Evolutionary conservation across 1,140 invertebrate species (phyloP), one percentile per base, ranked within the genome.

Genomic region (Apis florea): DNA sequence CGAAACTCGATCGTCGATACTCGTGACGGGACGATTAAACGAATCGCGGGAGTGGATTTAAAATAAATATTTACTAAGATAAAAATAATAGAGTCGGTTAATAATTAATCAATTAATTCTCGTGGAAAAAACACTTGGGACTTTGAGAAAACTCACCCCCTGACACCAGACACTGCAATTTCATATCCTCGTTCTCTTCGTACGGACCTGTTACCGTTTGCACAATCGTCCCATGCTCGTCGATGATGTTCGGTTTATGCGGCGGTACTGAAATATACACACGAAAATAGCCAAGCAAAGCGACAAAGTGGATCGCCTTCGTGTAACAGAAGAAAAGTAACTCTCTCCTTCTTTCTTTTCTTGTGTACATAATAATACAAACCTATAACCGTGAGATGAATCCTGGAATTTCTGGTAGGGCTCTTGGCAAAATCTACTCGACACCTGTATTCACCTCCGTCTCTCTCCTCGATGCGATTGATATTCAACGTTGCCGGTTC

Each of bases 311-410:
- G n/a, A n/a, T n/a, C n/a, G n/a, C n/a, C n/a, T n/a, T n/a, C n/a
- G n/a, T n/a, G n/a, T n/a, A n/a, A n/a, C n/a, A n/a, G n/a, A n/a
- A n/a, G n/a, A n/a, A n/a, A n/a, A n/a, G n/a, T n/a, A n/a, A n/a
- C n/a, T n/a, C n/a, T n/a, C n/a, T n/a, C n/a, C n/a, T n/a, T n/a
- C n/a, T n/a, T n/a, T n/a, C n/a, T n/a, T n/a, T n/a, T n/a, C n/a
- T n/a, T n/a, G n/a, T 40, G 4, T 40, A n/a, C n/a, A n/a, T n/a
- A 31, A 31, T 31, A 31, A 24, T 89, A 96, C 96, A 96, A 92
- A 98, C 97, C 96, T 87, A 98, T 96, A 88, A 98, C 96, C 85
- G 96, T 96, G 77, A 98, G 95, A 83, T 96, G 95, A 85, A 97
- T 95, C 87, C 96, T 96, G 87, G 96, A 96, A 92, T 97, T 97